Evolutionary conservation across 64 coral and sea anemone genomes (phyloP).

Genomic region (Catalaphyllia jardinei): DNA sequence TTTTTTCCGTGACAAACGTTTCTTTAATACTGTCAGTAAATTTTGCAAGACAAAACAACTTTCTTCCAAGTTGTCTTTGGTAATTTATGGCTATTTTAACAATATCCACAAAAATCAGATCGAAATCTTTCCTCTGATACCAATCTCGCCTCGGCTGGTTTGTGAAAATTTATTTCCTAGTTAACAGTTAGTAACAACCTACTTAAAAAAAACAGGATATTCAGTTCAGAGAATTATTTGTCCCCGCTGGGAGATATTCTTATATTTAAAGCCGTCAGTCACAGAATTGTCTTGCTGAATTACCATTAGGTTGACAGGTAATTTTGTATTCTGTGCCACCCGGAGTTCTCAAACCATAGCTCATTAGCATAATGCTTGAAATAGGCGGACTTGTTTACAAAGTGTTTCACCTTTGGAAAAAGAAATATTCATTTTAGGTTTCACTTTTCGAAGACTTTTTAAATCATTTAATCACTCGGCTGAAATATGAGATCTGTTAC

Average conservation of each 20-base stretch:
- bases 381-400: background rate
- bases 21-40: background rate
- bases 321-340: conserved; percentile 4
- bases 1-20: background rate
- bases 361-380: conserved; percentile 33
- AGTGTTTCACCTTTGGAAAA: background rate
- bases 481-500: background rate
- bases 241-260: background rate
- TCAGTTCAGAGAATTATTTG: background rate
- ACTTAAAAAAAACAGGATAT: background rate
- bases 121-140: background rate
- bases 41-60: background rate
- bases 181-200: background rate
- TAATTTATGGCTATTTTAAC: background rate
- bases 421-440: background rate
- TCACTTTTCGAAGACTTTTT: background rate
- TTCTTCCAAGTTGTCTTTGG: background rate
- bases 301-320: background rate
- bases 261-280: background rate
- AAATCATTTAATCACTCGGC: background rate
- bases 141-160: background rate
- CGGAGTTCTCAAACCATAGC: background rate
- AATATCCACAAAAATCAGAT: background rate
- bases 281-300: background rate
- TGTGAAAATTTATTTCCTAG: background rate